A percentile compares a stretch with the other conserved stretches of the same genome.
phyloP scores from a whole-genome alignment of 2,797 vertebrate species.

The Crax fasciolata region DNA sequence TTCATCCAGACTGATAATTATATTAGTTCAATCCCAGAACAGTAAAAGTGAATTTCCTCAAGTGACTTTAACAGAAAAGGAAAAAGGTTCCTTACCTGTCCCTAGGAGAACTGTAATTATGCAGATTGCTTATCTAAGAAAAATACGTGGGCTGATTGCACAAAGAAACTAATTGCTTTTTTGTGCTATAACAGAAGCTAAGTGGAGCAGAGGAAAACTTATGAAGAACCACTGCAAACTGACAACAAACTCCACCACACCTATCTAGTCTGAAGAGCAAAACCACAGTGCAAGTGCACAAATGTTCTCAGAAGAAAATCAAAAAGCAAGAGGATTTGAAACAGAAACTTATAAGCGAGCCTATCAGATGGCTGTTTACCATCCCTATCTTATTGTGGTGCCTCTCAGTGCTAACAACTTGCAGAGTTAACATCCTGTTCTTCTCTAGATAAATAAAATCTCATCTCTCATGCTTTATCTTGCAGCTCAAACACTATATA shows the following conservation, averaged over 20 bases:
- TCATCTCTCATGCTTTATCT: background rate
- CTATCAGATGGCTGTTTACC: background rate
- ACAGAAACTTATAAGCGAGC: background rate
- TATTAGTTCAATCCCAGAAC: background rate
- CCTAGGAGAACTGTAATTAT: background rate
- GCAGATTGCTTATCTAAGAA: background rate
- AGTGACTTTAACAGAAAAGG: background rate
- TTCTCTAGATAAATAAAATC: background rate
- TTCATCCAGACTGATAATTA: background rate
- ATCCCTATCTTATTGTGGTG: rapidly evolving
- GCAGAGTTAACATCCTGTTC: background rate
- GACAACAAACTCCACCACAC: background rate
- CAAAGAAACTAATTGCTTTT: background rate
- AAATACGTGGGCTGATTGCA: background rate
- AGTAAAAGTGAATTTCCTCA: background rate
- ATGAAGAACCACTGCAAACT: background rate
- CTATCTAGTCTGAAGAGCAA: background rate
- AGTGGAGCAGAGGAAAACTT: background rate
- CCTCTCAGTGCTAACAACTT: background rate
- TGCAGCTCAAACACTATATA: background rate
- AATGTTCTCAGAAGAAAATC: background rate
- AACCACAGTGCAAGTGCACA: background rate
- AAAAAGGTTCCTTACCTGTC: background rate
- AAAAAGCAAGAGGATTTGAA: background rate
- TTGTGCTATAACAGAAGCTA: background rate